Percentiles rank a stretch among this genome's conserved stretches.
phyloP scores from a whole-genome alignment of 2,888 invertebrate genomes.

The Himalopsyche anomala region DNA sequence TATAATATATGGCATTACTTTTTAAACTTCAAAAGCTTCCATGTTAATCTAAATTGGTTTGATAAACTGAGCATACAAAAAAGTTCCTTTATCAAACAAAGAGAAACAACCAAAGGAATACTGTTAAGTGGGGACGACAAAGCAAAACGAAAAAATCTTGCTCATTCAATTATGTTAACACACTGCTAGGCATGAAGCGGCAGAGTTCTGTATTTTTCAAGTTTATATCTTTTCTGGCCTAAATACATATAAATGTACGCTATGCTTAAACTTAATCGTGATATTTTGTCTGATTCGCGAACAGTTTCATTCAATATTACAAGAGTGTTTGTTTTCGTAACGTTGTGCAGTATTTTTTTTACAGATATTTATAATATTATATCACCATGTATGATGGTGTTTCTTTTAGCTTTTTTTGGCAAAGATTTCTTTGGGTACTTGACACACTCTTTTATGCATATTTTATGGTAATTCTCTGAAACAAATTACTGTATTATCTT shows the following conservation, averaged over 20 bases:
- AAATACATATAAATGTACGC: constrained; percentile 4
- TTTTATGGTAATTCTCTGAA: too few relatives aligned
- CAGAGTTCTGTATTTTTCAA: background rate
- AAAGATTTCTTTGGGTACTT: too few relatives aligned
- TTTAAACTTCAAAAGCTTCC: constrained; percentile 3
- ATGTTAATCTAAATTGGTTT: constrained; percentile 26
- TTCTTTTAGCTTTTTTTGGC: too few relatives aligned
- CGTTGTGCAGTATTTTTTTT: background rate
- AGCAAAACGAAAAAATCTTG: constrained; percentile 13
- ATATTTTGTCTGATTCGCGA: background rate
- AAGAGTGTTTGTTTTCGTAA: background rate
- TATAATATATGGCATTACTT: background rate
- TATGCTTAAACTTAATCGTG: background rate
- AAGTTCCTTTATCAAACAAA: constrained; percentile 15
- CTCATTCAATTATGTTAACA: constrained; percentile 5
- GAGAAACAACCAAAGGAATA: background rate
- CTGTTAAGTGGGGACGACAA: background rate
- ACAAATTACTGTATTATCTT: too few relatives aligned
- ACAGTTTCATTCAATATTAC: constrained; percentile 4
- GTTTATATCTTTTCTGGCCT: constrained; percentile 1
- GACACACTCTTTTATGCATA: too few relatives aligned
- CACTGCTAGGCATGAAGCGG: background rate
- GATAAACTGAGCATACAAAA: constrained; percentile 19
- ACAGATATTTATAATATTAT: too few relatives aligned
- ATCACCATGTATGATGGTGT: too few relatives aligned